phyloP scores from a whole-genome alignment of 2,113 vertebrate genomes.

The Plectropomus leopardus region DNA sequence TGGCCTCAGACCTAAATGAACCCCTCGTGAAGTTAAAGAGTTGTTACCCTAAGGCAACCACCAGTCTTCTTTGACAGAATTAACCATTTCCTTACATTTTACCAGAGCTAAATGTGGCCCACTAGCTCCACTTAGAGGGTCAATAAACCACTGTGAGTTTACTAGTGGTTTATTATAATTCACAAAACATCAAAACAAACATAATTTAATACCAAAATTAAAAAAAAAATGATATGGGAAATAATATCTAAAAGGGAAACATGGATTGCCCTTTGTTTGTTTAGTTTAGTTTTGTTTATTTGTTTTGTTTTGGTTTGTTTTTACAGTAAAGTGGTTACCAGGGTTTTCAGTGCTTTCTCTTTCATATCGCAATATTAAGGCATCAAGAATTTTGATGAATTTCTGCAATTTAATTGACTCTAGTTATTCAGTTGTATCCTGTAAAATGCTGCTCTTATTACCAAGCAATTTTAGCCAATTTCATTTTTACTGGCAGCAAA shows the following conservation, averaged over 20 bases:
- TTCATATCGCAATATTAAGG: conserved; percentile 3
- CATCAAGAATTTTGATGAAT: conserved; percentile 2
- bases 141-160: not conserved
- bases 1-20: not conserved
- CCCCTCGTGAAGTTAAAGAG: not conserved
- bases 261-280: not conserved
- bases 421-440: not conserved
- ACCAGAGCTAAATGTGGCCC: not conserved
- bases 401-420: conserved; percentile 9
- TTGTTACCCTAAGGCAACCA: not conserved
- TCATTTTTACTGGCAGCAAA: conserved; percentile 28
- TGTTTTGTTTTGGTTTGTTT: no score
- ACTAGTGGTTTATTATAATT: conserved; percentile 2
- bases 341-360: not conserved
- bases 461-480: conserved; percentile 7
- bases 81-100: conserved; percentile 15
- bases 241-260: not conserved
- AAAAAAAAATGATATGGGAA: not conserved
- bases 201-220: not conserved
- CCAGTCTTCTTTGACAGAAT: conserved; percentile 2
- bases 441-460: conserved; percentile 19
- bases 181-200: not conserved
- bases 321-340: not conserved
- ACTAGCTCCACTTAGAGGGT: not conserved
- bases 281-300: no score